Percentiles rank a stretch among this genome's conserved stretches.
These are phyloP conservation scores for Chascanopsetta lugubris DNA, from an alignment of 2,113 vertebrate genomes.

Conservation along the genomic window DNA sequence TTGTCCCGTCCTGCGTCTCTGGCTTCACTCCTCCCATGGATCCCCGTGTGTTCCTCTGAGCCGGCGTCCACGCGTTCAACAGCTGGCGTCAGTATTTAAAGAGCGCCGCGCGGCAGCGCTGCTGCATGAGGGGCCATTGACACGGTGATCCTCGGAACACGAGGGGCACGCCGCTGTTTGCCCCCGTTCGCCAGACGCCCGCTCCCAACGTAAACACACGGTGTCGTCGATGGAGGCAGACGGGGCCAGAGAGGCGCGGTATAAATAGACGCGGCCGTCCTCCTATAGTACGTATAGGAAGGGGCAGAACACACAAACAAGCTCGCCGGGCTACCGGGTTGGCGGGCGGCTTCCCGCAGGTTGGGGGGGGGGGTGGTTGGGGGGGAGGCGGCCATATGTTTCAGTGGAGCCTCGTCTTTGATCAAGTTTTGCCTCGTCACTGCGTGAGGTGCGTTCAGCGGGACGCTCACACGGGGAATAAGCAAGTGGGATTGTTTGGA, in stretches of 20 bases:
- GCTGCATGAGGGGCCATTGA: slow-evolving; percentile 68
- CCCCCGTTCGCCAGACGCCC: slow-evolving; percentile 55
- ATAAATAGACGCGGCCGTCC: slow-evolving; percentile 65
- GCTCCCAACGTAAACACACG: slow-evolving; percentile 74
- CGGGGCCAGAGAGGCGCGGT: slow-evolving; percentile 36
- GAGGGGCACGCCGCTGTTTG: slow-evolving; percentile 64
- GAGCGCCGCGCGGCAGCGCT: slow-evolving; percentile 61
- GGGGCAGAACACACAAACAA: slow-evolving; percentile 56
- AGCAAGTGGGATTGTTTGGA: too few species aligned
- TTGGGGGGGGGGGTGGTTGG: too few species aligned
- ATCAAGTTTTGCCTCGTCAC: slow-evolving; percentile 13
- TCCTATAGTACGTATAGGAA: slow-evolving; percentile 43
- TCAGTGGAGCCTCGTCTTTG: slow-evolving; percentile 35
- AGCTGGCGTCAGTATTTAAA: slow-evolving; percentile 79
- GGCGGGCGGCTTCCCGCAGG: slow-evolving; percentile 30
- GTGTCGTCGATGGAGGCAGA: slow-evolving; percentile 65
- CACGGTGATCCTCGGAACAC: slow-evolving; percentile 75
- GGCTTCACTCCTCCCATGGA: slow-evolving; percentile 30
- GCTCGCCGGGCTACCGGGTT: slow-evolving; percentile 26
- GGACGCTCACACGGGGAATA: background rate
- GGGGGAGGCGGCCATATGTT: slow-evolving; percentile 46
- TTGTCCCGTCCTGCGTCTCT: slow-evolving; percentile 22
- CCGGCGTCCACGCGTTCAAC: slow-evolving; percentile 67
- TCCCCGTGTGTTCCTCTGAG: slow-evolving; percentile 34
- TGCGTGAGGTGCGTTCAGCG: background rate